A percentile compares a stretch with the other conserved stretches of the same genome.
These are phyloP conservation scores for Lamellibrachia columna DNA, from an alignment of 2,888 invertebrate genomes.

Conservation along the genomic window DNA sequence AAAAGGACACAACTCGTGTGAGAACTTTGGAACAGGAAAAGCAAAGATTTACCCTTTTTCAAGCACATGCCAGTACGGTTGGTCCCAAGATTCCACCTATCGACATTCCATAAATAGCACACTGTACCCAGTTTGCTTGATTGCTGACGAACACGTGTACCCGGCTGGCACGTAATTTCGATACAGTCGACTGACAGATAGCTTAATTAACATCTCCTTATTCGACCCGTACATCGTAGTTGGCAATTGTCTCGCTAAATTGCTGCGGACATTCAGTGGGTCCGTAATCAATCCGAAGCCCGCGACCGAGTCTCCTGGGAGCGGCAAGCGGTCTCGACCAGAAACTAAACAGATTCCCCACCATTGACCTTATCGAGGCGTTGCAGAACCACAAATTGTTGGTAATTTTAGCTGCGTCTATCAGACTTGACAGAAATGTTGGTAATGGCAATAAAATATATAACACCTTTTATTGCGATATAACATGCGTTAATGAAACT, in stretches of 20 bases:
- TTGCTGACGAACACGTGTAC: background rate
- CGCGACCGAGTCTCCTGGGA: background rate
- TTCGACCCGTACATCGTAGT: background rate
- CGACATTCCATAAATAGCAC: background rate
- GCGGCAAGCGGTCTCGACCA: background rate
- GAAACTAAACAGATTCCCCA: background rate
- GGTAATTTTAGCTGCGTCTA: background rate
- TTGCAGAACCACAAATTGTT: background rate
- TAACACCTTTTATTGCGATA: background rate
- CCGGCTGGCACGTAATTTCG: background rate
- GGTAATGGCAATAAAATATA: background rate
- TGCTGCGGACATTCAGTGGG: background rate
- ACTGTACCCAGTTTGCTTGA: background rate
- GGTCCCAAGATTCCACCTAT: background rate
- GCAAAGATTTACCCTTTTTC: background rate
- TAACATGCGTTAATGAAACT: background rate
- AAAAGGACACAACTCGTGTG: background rate
- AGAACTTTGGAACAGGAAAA: background rate
- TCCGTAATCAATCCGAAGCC: background rate
- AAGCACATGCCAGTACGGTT: background rate
- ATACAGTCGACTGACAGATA: background rate
- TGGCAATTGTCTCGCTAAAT: background rate
- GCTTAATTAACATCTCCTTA: background rate
- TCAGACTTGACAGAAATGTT: background rate
- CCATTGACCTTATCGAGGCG: background rate